phyloP scores from a whole-genome alignment of 2,113 vertebrate species.

The Daubentonia madagascariensis region DNA sequence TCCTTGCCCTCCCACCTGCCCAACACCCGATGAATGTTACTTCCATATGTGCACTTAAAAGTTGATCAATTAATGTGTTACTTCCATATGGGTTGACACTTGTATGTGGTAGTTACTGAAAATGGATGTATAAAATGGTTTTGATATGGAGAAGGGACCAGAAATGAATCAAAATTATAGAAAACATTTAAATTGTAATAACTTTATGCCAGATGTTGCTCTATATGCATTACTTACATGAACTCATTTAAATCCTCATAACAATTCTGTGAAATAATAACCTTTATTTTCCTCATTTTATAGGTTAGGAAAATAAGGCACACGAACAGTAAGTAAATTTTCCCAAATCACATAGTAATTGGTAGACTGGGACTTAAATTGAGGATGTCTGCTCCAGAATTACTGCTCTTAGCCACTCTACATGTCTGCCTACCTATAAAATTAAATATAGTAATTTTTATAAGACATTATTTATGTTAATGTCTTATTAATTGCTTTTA shows the following conservation, averaged over 20 bases:
- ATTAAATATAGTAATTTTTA: background rate
- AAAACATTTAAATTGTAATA: background rate
- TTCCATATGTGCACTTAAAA: too few relatives aligned
- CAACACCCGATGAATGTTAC: too few relatives aligned
- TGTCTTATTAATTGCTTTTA: background rate
- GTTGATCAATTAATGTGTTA: too few relatives aligned
- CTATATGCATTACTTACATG: background rate
- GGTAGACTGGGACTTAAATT: background rate
- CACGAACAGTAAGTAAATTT: background rate
- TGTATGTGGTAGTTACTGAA: background rate
- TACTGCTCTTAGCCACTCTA: background rate
- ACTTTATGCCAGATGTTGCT: background rate
- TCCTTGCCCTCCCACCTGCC: too few relatives aligned
- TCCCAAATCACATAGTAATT: background rate
- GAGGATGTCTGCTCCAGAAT: background rate
- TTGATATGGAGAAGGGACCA: background rate
- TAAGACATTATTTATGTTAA: background rate
- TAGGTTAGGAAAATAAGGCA: background rate
- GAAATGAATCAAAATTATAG: background rate
- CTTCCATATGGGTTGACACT: background rate
- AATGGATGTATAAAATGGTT: background rate
- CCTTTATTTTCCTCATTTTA: background rate
- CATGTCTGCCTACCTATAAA: background rate
- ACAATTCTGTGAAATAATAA: background rate
- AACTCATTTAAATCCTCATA: background rate